Percentiles rank a stretch among this genome's conserved stretches.
Conservation (phyloP, 2,113 vertebrate genomes). For the Narcine bancroftii region DNA sequence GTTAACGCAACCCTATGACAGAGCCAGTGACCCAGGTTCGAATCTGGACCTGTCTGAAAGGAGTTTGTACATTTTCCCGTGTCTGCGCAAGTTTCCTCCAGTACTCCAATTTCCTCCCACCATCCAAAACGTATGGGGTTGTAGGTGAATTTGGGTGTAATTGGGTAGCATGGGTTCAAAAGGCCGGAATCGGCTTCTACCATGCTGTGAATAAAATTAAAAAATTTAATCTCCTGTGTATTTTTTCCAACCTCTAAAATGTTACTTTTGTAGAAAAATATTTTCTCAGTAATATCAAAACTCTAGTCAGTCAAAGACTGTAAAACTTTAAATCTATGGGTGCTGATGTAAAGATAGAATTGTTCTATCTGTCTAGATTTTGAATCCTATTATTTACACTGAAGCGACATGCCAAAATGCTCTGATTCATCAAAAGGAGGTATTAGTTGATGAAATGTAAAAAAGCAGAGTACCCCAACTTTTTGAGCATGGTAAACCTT, state of each 20-base stretch:
- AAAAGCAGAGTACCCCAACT: not conserved
- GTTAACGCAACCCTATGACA: no score
- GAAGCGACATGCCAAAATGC: not conserved
- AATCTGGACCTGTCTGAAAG: no score
- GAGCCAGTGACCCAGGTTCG: no score
- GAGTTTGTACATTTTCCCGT: no score
- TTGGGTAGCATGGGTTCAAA: no score
- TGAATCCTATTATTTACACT: not conserved
- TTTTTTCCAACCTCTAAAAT: not conserved
- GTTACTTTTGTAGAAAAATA: not conserved
- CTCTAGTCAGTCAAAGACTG: not conserved
- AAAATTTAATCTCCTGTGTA: not conserved
- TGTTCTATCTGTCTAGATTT: not conserved
- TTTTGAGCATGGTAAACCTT: not conserved
- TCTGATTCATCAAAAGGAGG: not conserved
- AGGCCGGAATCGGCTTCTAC: no score
- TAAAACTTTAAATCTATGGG: not conserved
- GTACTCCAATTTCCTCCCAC: no score
- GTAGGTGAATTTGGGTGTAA: no score
- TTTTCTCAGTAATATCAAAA: not conserved
- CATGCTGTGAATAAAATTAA: no score
- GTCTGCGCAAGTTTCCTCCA: no score
- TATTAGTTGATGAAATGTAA: not conserved
- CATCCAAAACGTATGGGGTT: no score
- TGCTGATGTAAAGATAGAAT: not conserved